phyloP scores from a whole-genome alignment of 2,797 vertebrate genomes.

The Hydrophis major region DNA sequence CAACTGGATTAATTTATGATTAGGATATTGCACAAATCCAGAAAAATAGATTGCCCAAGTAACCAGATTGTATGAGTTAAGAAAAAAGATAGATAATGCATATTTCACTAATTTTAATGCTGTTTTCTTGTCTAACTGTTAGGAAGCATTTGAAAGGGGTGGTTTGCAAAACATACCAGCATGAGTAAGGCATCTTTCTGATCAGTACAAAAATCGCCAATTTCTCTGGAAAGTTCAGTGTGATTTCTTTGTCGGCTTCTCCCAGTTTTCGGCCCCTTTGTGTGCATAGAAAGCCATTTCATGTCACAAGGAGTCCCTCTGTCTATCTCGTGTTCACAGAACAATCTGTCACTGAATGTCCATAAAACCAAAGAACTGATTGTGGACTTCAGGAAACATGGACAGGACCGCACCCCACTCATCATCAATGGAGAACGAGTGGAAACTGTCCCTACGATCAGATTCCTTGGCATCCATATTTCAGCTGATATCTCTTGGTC shows the following conservation, averaged over 20 bases:
- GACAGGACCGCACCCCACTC: too few species aligned
- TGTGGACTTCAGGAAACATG: too few species aligned
- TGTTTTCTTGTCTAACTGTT: neutral
- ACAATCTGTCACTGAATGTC: too few species aligned
- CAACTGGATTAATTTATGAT: neutral
- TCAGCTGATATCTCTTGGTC: too few species aligned
- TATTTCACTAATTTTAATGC: neutral
- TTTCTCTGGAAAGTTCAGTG: neutral
- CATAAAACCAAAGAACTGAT: too few species aligned
- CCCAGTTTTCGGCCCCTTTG: neutral
- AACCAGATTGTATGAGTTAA: neutral
- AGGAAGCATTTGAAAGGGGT: neutral
- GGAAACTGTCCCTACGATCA: too few species aligned
- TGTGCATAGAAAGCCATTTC: neutral
- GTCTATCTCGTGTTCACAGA: too few species aligned
- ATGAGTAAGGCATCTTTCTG: neutral
- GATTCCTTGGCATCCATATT: too few species aligned
- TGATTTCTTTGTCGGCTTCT: neutral
- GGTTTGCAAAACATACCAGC: neutral
- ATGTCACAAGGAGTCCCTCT: neutral
- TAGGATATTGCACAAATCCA: neutral
- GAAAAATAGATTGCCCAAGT: neutral
- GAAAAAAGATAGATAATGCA: neutral
- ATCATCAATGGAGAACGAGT: too few species aligned
- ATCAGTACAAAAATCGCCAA: neutral